phyloP scores from a whole-genome alignment of 1,140 invertebrate species.

The Drosophila melanica region DNA sequence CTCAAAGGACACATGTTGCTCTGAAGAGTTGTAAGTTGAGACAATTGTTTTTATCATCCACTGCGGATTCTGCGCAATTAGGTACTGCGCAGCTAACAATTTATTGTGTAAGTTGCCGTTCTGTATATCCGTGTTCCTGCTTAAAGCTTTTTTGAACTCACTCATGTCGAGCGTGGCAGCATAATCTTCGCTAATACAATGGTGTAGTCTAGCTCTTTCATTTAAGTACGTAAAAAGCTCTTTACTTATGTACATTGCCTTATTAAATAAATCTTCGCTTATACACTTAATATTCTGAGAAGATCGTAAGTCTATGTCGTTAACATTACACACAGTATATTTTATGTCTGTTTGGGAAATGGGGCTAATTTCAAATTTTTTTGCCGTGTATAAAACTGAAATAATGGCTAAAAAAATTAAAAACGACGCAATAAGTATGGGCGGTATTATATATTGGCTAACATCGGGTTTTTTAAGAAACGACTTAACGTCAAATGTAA shows the following conservation, averaged over 20 bases:
- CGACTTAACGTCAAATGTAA: conserved; percentile 42
- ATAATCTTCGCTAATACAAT: conserved; percentile 85
- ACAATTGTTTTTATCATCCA: conserved; percentile 86
- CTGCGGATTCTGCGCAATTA: conserved; percentile 88
- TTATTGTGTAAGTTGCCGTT: conserved; percentile 85
- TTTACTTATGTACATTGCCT: conserved; percentile 48
- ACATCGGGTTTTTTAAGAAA: conserved; percentile 57
- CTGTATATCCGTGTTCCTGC: conserved; percentile 37
- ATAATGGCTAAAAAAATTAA: conserved; percentile 67
- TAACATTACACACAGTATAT: conserved; percentile 58
- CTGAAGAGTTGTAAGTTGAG: conserved; percentile 17
- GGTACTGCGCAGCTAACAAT: conserved; percentile 87
- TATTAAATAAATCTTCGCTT: conserved; percentile 46
- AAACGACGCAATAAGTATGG: conserved; percentile 61
- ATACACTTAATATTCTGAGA: conserved; percentile 44
- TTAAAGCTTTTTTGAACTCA: conserved; percentile 73
- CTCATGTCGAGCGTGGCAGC: conserved; percentile 85
- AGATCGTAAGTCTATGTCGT: conserved; percentile 31
- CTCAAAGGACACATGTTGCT: conserved; percentile 82
- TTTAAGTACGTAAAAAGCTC: conserved; percentile 58
- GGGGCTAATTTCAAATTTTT: conserved; percentile 57
- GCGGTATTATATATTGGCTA: conserved; percentile 62
- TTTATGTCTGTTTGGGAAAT: conserved; percentile 52
- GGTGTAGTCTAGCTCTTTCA: conserved; percentile 81
- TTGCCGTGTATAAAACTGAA: conserved; percentile 61